These are phyloP conservation scores for Nesogale talazaci DNA, from an alignment of 2,113 vertebrate genomes.

Conservation along the genomic window DNA sequence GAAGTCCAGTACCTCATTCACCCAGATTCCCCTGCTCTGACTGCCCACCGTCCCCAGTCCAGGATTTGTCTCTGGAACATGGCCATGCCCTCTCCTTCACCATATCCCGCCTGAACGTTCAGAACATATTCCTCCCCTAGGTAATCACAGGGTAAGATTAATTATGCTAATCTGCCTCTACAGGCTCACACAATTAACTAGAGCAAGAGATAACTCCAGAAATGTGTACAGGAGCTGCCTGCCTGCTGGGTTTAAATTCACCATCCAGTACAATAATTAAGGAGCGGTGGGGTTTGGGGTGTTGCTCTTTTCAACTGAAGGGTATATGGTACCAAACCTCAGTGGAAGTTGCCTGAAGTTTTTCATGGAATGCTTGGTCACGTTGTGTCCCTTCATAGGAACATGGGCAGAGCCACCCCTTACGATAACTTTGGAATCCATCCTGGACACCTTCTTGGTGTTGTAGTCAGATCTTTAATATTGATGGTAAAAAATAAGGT, in stretches of 20 bases:
- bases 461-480: not conserved
- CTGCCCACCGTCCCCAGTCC: not conserved
- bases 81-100: constrained; percentile 3
- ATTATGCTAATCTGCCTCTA: constrained; percentile 83
- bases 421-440: not conserved
- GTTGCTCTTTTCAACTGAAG: constrained; percentile 53
- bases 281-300: not conserved
- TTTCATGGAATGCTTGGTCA: constrained; percentile 8
- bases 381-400: not conserved
- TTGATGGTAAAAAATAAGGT: not conserved
- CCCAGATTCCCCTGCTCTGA: not conserved
- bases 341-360: not conserved
- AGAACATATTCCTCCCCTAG: constrained; percentile 76
- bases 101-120: constrained; percentile 73
- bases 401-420: too few relatives aligned
- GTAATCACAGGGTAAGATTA: constrained; percentile 84
- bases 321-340: not conserved
- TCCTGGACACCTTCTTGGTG: not conserved
- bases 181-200: constrained; percentile 83
- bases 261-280: constrained; percentile 74
- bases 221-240: constrained; percentile 72
- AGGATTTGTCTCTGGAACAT: not conserved
- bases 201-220: constrained; percentile 71
- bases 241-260: constrained; percentile 81
- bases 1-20: not conserved